Base-by-base conservation (phyloP, 2,113 vertebrate species). In the Sphaerodactylus townsendi region DNA sequence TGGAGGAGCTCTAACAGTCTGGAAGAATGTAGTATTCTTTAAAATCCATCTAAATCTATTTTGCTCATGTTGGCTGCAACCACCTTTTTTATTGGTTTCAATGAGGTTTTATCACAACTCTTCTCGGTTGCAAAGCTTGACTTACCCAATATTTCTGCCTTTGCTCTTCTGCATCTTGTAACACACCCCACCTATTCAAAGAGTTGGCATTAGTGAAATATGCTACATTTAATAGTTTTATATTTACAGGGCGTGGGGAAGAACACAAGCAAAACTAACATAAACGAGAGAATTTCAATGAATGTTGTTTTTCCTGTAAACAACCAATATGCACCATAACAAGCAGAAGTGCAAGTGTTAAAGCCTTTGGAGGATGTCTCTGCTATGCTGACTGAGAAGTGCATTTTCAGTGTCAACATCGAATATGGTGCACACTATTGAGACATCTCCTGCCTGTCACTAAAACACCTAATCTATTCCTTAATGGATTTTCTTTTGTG, bases 111-210 rank as follows among this genome's bases (percentile, higher is more conserved):
- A 30, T 28, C 44, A 37, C 30, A 46, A 83, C 17, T 53, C 64
- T 23, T 13, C 73, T 65, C 46, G 59, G 2, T 3, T 77, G 86
- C 64, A 80, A 68, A 90, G 66, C 17, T 62, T 2, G 78, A 94
- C 95, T 92, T 94, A 96, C 96, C 96, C 96, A 96, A 48, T 94
- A 96, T 81, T 96, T 97, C 89, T 95, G 90, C 72, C 93, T 96
- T 41, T 44, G 78, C 28, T 93, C 93, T 13, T 87, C 84, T 86
- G 89, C 92, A 70, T 87, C 94, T 92, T 17, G 66, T 74, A 95
- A 28, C 8, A 15, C 80, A 39, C 96, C 96, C 96, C 96, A 97
- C 69, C 96, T 97, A 82, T 79, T 41, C 56, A 35, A 87, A 93
- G 66, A 93, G 2, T 91, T 62, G 3, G 3, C 39, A 68, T 7